phyloP scores from a whole-genome alignment of 2,888 invertebrate species.

The Dynastes tityus region DNA sequence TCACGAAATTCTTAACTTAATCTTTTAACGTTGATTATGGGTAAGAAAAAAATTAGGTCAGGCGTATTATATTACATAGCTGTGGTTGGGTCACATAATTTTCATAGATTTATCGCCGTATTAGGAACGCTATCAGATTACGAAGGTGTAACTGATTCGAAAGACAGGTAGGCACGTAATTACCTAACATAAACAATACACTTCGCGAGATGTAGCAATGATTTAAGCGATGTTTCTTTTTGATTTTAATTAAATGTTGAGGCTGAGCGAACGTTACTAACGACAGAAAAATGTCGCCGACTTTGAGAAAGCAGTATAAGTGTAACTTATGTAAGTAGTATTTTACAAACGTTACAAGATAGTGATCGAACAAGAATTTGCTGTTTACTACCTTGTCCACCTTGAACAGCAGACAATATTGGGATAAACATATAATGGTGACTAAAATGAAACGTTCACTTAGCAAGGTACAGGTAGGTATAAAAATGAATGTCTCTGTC shows the following conservation, averaged over 20 bases:
- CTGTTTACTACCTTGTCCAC: conserved; percentile 27
- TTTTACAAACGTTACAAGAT: conserved; percentile 22
- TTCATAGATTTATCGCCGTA: conserved; percentile 19
- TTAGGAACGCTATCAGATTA: conserved; percentile 15
- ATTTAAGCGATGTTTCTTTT: background rate
- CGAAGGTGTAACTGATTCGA: conserved; percentile 21
- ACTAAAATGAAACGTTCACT: conserved; percentile 11
- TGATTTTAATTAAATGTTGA: background rate
- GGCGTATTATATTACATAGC: conserved; percentile 16
- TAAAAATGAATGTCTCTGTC: background rate
- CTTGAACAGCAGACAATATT: conserved; percentile 30
- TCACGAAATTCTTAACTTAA: conserved; percentile 17
- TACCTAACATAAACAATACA: background rate
- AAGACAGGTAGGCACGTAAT: background rate
- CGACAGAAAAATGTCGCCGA: background rate
- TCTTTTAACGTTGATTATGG: conserved; percentile 15
- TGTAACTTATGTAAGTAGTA: background rate
- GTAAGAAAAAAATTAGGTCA: conserved; percentile 23
- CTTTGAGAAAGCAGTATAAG: background rate
- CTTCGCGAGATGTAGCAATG: background rate
- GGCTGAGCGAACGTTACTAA: background rate
- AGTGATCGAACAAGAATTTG: conserved; percentile 26
- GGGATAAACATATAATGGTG: conserved; percentile 17
- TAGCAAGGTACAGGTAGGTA: background rate
- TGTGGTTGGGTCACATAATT: conserved; percentile 4